These are phyloP conservation scores for Platypus cylindrus DNA, from an alignment of 2,888 invertebrate genomes.

Conservation along the genomic window DNA sequence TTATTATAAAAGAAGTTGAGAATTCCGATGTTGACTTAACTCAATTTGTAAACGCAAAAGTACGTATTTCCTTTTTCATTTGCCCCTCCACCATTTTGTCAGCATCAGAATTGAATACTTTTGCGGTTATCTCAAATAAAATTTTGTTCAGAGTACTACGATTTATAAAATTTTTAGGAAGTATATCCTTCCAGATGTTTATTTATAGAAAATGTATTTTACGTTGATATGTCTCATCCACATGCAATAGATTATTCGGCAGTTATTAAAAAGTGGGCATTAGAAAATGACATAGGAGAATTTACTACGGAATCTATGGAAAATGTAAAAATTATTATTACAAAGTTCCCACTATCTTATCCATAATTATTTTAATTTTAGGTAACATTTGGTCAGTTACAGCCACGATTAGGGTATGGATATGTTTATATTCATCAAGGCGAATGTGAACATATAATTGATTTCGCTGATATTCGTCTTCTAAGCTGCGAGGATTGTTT, in stretches of 20 bases:
- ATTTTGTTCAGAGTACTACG: neutral
- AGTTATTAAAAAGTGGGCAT: constrained; percentile 50
- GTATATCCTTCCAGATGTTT: constrained; percentile 60
- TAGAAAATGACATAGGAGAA: constrained; percentile 33
- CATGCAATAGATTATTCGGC: constrained; percentile 52
- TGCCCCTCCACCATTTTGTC: no score
- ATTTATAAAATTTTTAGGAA: constrained; percentile 36
- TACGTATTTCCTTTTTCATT: constrained; percentile 10
- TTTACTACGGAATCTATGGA: constrained; percentile 46
- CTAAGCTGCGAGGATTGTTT: constrained; percentile 38
- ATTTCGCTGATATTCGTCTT: constrained; percentile 63
- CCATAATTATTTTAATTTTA: constrained; percentile 17
- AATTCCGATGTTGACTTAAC: constrained; percentile 19
- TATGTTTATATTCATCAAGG: constrained; percentile 83
- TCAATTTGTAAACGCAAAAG: constrained; percentile 18
- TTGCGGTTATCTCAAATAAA: no score
- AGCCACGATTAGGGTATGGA: constrained; percentile 50
- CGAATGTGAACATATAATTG: constrained; percentile 79
- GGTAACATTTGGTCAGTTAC: constrained; percentile 40
- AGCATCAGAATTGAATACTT: no score
- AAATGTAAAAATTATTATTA: constrained; percentile 28
- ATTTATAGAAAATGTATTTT: constrained; percentile 67
- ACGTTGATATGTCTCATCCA: constrained; percentile 54
- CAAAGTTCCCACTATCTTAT: no score
- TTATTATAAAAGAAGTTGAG: constrained; percentile 48